These are phyloP conservation scores for Euura saliciscinereae DNA, from an alignment of 1,140 invertebrate genomes.

Conservation along the genomic window DNA sequence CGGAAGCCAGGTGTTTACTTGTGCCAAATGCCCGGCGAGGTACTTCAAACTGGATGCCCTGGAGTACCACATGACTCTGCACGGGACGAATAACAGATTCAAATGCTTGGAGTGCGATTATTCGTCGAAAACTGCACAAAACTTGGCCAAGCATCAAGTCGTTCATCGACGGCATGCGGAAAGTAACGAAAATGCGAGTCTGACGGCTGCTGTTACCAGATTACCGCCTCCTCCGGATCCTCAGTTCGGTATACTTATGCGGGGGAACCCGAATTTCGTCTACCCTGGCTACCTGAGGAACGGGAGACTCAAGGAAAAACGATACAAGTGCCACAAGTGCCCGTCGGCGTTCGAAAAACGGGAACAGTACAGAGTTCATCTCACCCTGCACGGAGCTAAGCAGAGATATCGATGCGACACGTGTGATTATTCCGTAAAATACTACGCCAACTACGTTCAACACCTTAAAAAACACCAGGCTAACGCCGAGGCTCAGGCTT, in stretches of 20 bases:
- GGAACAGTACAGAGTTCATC: constrained; percentile 83
- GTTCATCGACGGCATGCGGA: constrained; percentile 62
- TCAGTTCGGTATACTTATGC: constrained; percentile 70
- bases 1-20: constrained; percentile 58
- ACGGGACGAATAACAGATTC: constrained; percentile 71
- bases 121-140: constrained; percentile 77
- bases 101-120: constrained; percentile 87
- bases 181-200: constrained; percentile 27
- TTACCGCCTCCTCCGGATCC: constrained; percentile 64
- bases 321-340: constrained; percentile 85
- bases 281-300: constrained; percentile 79
- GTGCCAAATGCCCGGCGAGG: constrained; percentile 71
- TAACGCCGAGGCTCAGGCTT: constrained; percentile 70
- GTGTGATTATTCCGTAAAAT: constrained; percentile 89
- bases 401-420: constrained; percentile 83
- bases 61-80: constrained; percentile 75
- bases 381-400: constrained; percentile 82
- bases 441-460: constrained; percentile 82
- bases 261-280: constrained; percentile 77
- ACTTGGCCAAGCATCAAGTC: constrained; percentile 76
- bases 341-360: constrained; percentile 87
- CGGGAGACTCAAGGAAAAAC: constrained; percentile 75
- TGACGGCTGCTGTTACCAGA: constrained; percentile 34
- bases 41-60: constrained; percentile 74
- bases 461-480: constrained; percentile 79